Evolutionary conservation across 2,888 invertebrate species (phyloP).

Genomic region (Morpho deidamia): DNA sequence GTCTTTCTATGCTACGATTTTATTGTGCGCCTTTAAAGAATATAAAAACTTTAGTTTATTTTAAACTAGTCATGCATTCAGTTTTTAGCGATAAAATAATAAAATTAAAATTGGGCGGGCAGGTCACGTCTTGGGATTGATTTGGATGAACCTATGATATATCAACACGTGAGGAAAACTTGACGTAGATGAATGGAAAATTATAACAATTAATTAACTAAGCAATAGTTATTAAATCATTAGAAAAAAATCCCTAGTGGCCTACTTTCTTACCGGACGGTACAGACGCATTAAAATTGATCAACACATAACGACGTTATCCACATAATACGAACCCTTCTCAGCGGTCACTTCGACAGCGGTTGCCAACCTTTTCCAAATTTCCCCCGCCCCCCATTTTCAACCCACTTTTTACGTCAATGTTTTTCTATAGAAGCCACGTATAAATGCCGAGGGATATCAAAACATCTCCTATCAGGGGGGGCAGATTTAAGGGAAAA

Average conservation of each 20-base stretch:
- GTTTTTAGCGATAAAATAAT: too few species aligned
- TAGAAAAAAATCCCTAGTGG: conserved; percentile 9
- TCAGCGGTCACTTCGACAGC: conserved; percentile 78
- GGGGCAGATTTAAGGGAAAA: conserved; percentile 63
- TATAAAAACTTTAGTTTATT: too few species aligned
- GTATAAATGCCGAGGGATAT: conserved; percentile 68
- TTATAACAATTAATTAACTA: too few species aligned
- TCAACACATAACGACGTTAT: conserved; percentile 77
- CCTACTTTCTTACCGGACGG: conserved; percentile 24
- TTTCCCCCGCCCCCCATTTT: conserved; percentile 46
- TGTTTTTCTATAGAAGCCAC: conserved; percentile 73
- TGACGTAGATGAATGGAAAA: too few species aligned
- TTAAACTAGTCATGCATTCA: too few species aligned
- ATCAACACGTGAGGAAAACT: too few species aligned
- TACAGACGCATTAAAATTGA: conserved; percentile 67
- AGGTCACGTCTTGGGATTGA: too few species aligned
- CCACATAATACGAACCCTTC: conserved; percentile 73
- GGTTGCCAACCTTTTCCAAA: conserved; percentile 63
- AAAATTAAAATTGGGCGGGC: too few species aligned
- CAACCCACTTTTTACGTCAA: conserved; percentile 76
- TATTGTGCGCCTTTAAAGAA: too few species aligned
- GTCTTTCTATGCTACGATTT: too few species aligned
- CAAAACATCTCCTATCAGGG: conserved; percentile 73
- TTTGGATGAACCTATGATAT: too few species aligned
- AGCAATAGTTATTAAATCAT: too few species aligned